Conservation (phyloP, 2,113 vertebrate species). For the Plotosus lineatus region DNA sequence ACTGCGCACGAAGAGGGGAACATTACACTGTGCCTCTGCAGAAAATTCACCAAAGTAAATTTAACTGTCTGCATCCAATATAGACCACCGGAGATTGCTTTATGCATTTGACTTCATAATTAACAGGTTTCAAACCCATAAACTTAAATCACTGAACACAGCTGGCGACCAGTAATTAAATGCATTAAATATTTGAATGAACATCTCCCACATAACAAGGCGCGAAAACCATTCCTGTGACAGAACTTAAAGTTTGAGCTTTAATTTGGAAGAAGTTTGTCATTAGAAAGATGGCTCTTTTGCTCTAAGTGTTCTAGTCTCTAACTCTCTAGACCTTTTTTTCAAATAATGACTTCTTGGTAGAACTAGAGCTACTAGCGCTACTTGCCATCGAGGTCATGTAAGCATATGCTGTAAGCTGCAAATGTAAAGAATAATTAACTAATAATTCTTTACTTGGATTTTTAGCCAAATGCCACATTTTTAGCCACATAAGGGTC, state of each 20-base stretch:
- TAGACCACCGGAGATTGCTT: constrained; percentile 76
- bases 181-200: constrained; percentile 81
- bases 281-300: constrained; percentile 33
- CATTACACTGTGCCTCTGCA: constrained; percentile 63
- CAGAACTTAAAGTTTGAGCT: constrained; percentile 70
- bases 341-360: background rate
- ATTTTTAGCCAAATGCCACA: too few relatives aligned
- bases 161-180: constrained; percentile 81
- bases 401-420: background rate
- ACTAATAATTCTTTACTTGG: too few relatives aligned
- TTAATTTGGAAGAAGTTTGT: constrained; percentile 37
- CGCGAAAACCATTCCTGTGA: constrained; percentile 66
- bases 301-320: constrained; percentile 16
- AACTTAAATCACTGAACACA: constrained; percentile 81
- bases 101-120: constrained; percentile 82
- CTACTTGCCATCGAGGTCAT: constrained; percentile 19
- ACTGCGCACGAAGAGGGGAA: constrained; percentile 50
- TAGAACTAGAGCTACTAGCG: constrained; percentile 7
- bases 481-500: background rate
- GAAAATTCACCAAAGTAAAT: constrained; percentile 79
- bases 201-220: constrained; percentile 77
- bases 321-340: constrained; percentile 12
- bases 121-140: constrained; percentile 81
- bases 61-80: constrained; percentile 79
- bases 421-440: too few relatives aligned